phyloP scores from a whole-genome alignment of 1,140 invertebrate genomes.

The Venturia canescens region DNA sequence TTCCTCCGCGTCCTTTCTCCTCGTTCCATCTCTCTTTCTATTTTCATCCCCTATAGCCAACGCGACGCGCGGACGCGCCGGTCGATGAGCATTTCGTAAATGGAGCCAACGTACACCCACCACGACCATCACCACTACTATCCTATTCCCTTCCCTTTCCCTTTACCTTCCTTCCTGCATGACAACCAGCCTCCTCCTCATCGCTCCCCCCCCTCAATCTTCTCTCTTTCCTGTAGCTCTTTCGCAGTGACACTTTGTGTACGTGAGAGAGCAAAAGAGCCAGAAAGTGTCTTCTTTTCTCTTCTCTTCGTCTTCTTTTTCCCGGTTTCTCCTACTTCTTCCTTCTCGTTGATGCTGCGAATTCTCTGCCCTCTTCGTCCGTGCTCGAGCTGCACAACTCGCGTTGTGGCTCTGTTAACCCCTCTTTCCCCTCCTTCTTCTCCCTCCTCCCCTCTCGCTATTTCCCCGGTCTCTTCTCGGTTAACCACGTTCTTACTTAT shows the following conservation, averaged over 20 bases:
- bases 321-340: slow-evolving; percentile 1
- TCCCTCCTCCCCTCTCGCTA: slow-evolving; percentile 26
- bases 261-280: slow-evolving; percentile 29
- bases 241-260: slow-evolving; percentile 10
- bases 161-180: slow-evolving; percentile 38
- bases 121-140: slow-evolving; percentile 38
- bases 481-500: slow-evolving; percentile 23
- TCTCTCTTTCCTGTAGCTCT: slow-evolving; percentile 35
- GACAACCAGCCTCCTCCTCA: slow-evolving; percentile 41
- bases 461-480: slow-evolving; percentile 23
- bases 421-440: slow-evolving; percentile 3
- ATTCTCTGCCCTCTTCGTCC: not conserved
- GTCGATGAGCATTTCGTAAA: slow-evolving; percentile 76
- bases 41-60: slow-evolving; percentile 33
- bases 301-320: slow-evolving; percentile 14
- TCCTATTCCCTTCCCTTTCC: not conserved
- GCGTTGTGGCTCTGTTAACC: slow-evolving; percentile 27
- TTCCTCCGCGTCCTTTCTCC: slow-evolving; percentile 32
- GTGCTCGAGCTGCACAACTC: not conserved
- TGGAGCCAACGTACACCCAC: slow-evolving; percentile 61
- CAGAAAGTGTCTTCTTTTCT: slow-evolving; percentile 4
- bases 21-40: slow-evolving; percentile 5
- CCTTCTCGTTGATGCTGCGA: slow-evolving; percentile 17
- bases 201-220: slow-evolving; percentile 1
- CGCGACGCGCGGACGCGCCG: slow-evolving; percentile 54